Base-by-base conservation (phyloP, 2,113 vertebrate species). In the Stigmatopora argus region DNA sequence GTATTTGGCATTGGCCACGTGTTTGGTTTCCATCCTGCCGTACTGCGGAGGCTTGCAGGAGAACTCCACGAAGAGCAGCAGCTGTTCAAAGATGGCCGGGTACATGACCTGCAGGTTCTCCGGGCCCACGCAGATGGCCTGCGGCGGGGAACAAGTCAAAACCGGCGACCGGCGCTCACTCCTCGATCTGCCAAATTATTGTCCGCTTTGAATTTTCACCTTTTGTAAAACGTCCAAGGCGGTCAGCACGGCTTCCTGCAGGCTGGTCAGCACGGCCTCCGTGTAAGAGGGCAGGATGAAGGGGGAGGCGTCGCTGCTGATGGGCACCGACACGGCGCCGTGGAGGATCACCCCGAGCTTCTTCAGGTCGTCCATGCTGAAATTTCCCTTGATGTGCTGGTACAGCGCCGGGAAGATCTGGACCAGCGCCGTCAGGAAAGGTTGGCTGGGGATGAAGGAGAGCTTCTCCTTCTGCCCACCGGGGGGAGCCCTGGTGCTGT, bases 81-180 rank as follows among this genome's bases (percentile, higher is more conserved):
- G 93, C 81, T 99, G 96, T 79, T 97, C 91, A 44, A 99, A 99
- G 87, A 99, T 98, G 81, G 96, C 95, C 35, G 97, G 97, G 90
- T 99, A 99, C 97, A 99, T 99, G 90, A 95, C 94, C 89, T 99
- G 97, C 94, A 99, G 96, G 74, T 90, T 93, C 91, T 99, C 96
- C 5, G 95, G 93, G 74, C 96, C 95, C 72, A 98, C 90, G 77
- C 97, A 98, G 86, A 99, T 99, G 70, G 95, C 96, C 97, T 99
- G 81, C 56, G 87, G 83, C 82, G 71, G 74, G 80, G 56, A 75
- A 75, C 71, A 76, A 81, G 85, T 75, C 86, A 83, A 87, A 82
- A 78, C 80, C 26, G 26, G 26, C 26, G 26, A 31, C 26, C 26
- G 3, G 1, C 26, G 26, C 26, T 31, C 26, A 3, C 26, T 31